A percentile compares a stretch with the other conserved stretches of the same genome.
Evolutionary conservation across 1,140 invertebrate genomes (phyloP).

Genomic region (Arctopsyche grandis): DNA sequence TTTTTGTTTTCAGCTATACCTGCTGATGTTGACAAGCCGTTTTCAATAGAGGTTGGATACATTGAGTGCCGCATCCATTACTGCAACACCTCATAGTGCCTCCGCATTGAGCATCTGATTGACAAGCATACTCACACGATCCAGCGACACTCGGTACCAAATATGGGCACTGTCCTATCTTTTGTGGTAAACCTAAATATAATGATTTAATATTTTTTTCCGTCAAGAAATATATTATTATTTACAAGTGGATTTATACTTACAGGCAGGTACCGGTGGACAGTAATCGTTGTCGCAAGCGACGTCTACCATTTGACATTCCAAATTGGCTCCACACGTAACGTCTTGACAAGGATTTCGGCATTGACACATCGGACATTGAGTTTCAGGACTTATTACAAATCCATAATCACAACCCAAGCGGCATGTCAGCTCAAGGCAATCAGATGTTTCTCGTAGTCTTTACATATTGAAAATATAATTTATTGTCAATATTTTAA

Average conservation of each 20-base stretch:
- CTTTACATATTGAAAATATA: slow-evolving; percentile 53
- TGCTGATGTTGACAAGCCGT: slow-evolving; percentile 82
- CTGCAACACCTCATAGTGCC: slow-evolving; percentile 80
- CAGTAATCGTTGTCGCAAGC: slow-evolving; percentile 83
- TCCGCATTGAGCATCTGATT: slow-evolving; percentile 79
- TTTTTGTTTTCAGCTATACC: slow-evolving; percentile 24
- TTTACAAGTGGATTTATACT: slow-evolving; percentile 55
- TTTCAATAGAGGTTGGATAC: slow-evolving; percentile 75
- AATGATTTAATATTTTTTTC: not conserved
- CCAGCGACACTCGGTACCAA: slow-evolving; percentile 76
- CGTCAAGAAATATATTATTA: not conserved
- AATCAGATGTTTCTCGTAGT: slow-evolving; percentile 71
- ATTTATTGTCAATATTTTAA: not conserved
- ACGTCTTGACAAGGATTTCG: slow-evolving; percentile 80
- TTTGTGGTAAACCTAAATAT: slow-evolving; percentile 71
- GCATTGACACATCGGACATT: slow-evolving; percentile 81
- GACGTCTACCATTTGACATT: slow-evolving; percentile 83
- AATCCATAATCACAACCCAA: slow-evolving; percentile 86
- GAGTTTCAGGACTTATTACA: slow-evolving; percentile 71
- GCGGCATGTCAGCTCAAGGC: slow-evolving; percentile 77
- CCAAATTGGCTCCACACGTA: slow-evolving; percentile 69
- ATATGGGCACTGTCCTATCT: slow-evolving; percentile 84
- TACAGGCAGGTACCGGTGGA: slow-evolving; percentile 83
- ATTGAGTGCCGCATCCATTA: slow-evolving; percentile 86
- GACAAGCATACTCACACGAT: slow-evolving; percentile 81